Base-by-base conservation (phyloP, 30 jellyfish, hydroid and myxozoan species). In the Chironex yamaguchii region DNA sequence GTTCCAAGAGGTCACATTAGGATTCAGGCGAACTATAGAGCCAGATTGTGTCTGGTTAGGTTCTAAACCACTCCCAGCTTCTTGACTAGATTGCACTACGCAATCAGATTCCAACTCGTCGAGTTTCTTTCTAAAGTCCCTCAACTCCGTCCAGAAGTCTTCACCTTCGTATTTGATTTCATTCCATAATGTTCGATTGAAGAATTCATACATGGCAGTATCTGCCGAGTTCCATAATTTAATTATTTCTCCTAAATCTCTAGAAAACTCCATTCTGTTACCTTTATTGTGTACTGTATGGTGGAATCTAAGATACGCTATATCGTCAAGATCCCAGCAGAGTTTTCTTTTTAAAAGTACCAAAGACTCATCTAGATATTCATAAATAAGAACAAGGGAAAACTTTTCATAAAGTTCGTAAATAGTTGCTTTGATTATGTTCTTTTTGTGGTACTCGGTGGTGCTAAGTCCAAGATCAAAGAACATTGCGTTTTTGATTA, bases 401-500 rank as follows among this genome's bases (percentile, higher is more conserved):
- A 94, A 94, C 76, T 87, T 88, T 63, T 94, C 99, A 62, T 85
- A 89, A 23, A 94, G 84, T 64, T 94, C 99, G 58, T 91, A 82
- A 9, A 94, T 94, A 11, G 99, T 89, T 1, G 96, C 87, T 52
- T 89, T 84, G 67, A 94, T 94, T 20, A 94, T 77, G 49, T 94
- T 92, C 21, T 82, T 75, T 26, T 86, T 86, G 78, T 94, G 99
- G 66, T 94, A 94, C 42, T 94, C 99, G 0, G 99, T 94, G 50
- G 99, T 94, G 85, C 96, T 74, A 23, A 94, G 90, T 75, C 99
- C 99, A 27, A 94, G 74, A 79, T 94, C 99, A 58, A 94, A 94
- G 79, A 94, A 94, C 96, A 89, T 95, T 12, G 91, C 99, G 62
- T 94, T 94, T 63, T 94, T 94, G 25, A 94, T 84, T 52, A 94